Conservation (phyloP, 2,113 vertebrate genomes). For the Atherinomorus stipes region DNA sequence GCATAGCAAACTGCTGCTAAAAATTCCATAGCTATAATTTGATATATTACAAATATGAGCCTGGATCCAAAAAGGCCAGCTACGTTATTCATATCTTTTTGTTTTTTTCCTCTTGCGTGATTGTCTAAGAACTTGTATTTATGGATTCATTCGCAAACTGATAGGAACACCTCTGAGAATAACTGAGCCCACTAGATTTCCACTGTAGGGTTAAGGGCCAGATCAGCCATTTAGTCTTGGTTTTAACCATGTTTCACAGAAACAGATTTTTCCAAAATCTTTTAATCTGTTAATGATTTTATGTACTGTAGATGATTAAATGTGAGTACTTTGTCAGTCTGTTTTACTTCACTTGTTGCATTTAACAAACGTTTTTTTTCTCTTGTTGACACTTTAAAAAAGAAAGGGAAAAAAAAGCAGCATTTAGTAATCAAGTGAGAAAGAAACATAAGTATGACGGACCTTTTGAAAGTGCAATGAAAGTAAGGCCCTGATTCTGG, state of each 20-base stretch:
- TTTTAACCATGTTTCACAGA: background rate
- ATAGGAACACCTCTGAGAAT: too few relatives aligned
- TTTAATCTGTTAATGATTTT: background rate
- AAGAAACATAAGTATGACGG: constrained; percentile 8
- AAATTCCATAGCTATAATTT: background rate
- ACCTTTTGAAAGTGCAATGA: constrained; percentile 27
- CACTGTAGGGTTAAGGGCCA: background rate
- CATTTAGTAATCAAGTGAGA: background rate
- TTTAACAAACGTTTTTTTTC: background rate
- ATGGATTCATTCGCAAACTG: background rate
- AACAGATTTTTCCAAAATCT: too few relatives aligned
- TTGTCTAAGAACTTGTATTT: background rate
- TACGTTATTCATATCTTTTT: background rate
- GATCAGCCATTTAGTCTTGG: background rate
- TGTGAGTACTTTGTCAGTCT: background rate
- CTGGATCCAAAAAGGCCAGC: background rate
- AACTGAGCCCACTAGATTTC: background rate
- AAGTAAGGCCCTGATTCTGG: constrained; percentile 34
- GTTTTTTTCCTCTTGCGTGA: background rate
- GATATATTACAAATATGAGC: background rate
- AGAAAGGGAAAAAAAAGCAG: constrained; percentile 6
- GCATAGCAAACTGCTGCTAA: background rate
- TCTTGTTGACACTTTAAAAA: background rate
- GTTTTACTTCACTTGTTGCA: background rate
- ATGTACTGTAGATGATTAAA: background rate